These are phyloP conservation scores for Albula glossodonta DNA, from an alignment of 2,113 vertebrate genomes.

Conservation along the genomic window DNA sequence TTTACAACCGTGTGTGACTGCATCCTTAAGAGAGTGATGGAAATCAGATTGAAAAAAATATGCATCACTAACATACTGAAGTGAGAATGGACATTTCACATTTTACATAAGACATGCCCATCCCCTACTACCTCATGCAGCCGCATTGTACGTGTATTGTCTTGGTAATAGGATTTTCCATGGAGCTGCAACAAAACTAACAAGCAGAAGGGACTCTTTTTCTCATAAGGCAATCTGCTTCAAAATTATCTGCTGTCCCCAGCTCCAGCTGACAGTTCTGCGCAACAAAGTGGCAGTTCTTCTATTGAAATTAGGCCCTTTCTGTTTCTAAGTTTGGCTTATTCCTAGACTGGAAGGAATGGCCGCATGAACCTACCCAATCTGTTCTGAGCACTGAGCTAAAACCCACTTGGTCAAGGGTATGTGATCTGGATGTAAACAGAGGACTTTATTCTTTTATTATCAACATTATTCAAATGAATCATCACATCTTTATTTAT, in stretches of 20 bases:
- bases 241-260: background rate
- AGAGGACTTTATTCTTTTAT: too few relatives aligned
- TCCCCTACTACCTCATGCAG: background rate
- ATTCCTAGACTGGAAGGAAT: background rate
- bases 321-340: background rate
- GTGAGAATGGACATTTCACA: background rate
- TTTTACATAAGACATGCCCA: background rate
- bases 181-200: background rate
- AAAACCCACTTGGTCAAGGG: background rate
- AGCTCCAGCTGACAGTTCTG: background rate
- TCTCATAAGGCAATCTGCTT: constrained; percentile 2
- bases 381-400: background rate
- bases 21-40: background rate
- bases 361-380: background rate
- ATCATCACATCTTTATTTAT: too few relatives aligned
- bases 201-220: background rate
- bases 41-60: background rate
- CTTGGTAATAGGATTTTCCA: constrained; percentile 13
- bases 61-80: background rate
- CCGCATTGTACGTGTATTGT: background rate
- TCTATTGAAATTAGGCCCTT: background rate
- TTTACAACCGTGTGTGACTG: background rate
- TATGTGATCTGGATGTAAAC: background rate
- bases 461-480: too few relatives aligned
- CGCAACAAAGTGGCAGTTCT: background rate